Evolutionary conservation across 2,113 vertebrate genomes (phyloP).

Genomic region (Tragelaphus scriptus): DNA sequence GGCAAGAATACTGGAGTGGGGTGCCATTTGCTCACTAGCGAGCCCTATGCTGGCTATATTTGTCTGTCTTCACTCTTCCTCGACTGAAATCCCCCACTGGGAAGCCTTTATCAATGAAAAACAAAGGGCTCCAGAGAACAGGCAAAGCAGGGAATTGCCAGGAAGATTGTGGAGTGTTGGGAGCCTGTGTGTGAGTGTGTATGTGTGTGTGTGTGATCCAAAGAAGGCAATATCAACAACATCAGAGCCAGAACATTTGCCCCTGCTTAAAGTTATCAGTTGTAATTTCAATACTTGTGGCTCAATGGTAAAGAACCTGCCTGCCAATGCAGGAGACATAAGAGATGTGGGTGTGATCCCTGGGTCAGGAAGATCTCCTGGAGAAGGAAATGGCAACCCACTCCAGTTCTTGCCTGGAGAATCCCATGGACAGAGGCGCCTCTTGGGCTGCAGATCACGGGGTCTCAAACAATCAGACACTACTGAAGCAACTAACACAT

Average conservation of each 20-base stretch:
- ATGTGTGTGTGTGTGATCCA: neutral
- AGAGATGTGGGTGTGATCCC: neutral
- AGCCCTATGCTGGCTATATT: neutral
- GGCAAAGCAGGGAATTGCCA: neutral
- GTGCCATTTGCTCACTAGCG: conserved; percentile 55
- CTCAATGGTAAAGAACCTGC: neutral
- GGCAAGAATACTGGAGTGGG: too few relatives aligned
- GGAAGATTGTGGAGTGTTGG: neutral
- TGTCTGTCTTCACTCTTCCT: neutral
- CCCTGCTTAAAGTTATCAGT: neutral
- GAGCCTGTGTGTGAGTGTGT: neutral
- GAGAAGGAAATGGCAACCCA: neutral
- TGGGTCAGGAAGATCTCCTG: neutral
- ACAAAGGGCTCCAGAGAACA: neutral
- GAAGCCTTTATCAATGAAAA: neutral
- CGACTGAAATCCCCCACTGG: neutral
- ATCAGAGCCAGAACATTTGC: neutral
- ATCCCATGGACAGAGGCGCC: neutral
- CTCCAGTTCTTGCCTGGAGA: neutral
- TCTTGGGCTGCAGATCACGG: neutral
- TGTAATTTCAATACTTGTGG: neutral
- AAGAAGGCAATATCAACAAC: neutral
- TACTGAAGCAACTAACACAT: neutral
- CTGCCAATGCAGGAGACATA: neutral
- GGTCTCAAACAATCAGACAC: neutral